These are phyloP conservation scores for Oxystoma pomonae DNA, from an alignment of 2,888 invertebrate species.

Conservation along the genomic window DNA sequence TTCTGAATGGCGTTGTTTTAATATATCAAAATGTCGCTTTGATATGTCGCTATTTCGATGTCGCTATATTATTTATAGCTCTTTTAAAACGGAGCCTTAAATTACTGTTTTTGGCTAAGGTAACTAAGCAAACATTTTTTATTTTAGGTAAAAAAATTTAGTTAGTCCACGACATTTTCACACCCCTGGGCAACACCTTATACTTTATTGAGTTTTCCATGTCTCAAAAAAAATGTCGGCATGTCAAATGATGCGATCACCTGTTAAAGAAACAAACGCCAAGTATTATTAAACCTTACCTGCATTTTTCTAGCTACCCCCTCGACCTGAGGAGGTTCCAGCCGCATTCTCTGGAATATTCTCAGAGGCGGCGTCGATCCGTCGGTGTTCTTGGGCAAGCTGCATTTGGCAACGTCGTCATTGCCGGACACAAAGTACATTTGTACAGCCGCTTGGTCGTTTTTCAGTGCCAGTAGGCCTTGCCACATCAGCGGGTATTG, in stretches of 20 bases:
- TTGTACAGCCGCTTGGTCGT: conserved; percentile 95
- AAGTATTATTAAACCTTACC: conserved; percentile 52
- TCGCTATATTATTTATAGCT: too few species aligned
- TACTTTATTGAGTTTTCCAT: too few species aligned
- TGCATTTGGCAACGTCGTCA: conserved; percentile 81
- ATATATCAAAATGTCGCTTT: too few species aligned
- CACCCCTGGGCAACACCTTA: too few species aligned
- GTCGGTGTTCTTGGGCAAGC: conserved; percentile 80
- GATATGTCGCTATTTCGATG: too few species aligned
- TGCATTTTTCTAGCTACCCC: conserved; percentile 96
- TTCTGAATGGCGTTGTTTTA: too few species aligned
- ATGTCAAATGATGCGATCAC: neutral
- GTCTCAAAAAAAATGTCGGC: too few species aligned
- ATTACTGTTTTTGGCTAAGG: too few species aligned
- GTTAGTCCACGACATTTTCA: too few species aligned
- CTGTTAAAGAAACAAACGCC: neutral
- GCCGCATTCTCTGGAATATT: conserved; percentile 95
- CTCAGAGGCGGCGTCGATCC: conserved; percentile 81
- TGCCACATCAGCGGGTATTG: conserved; percentile 98
- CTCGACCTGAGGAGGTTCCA: conserved; percentile 93
- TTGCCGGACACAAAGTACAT: conserved; percentile 98
- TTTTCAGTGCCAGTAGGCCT: conserved; percentile 90
- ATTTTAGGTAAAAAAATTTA: too few species aligned
- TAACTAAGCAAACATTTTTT: too few species aligned
- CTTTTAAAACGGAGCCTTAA: too few species aligned